These are phyloP conservation scores for Catocala fraxini DNA, from an alignment of 2,888 invertebrate genomes.

Conservation along the genomic window DNA sequence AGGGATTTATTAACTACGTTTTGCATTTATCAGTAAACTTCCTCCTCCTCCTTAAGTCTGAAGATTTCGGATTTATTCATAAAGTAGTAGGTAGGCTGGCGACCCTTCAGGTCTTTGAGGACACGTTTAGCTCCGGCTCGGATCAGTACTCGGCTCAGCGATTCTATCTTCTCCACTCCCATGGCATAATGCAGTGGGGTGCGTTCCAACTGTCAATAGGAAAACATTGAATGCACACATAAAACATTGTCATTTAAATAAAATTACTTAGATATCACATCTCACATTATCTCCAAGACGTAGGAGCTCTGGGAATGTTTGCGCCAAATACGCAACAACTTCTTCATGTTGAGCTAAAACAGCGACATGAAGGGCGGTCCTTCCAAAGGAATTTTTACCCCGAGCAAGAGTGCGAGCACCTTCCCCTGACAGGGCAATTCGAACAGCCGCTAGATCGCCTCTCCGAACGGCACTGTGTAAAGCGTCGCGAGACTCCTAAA, in stretches of 20 bases:
- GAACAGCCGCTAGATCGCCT: constrained; percentile 89
- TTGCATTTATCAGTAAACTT: constrained; percentile 79
- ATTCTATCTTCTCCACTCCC: constrained; percentile 95
- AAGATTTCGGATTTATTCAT: constrained; percentile 97
- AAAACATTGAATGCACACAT: background rate
- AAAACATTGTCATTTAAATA: no score
- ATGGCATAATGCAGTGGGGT: constrained; percentile 96
- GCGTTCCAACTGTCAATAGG: constrained; percentile 91
- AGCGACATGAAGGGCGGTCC: constrained; percentile 95
- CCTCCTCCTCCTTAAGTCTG: constrained; percentile 94
- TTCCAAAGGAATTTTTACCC: constrained; percentile 90
- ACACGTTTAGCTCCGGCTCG: constrained; percentile 94
- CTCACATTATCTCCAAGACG: constrained; percentile 95
- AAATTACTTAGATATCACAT: no score
- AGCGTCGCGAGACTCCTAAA: constrained; percentile 92
- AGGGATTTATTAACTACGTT: background rate
- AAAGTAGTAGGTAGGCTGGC: constrained; percentile 96
- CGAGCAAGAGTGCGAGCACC: constrained; percentile 74
- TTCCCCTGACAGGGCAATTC: constrained; percentile 86
- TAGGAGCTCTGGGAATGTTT: constrained; percentile 91
- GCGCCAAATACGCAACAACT: constrained; percentile 92
- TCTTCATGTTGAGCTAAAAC: constrained; percentile 94
- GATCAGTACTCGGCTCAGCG: constrained; percentile 93
- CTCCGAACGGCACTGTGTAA: constrained; percentile 91
- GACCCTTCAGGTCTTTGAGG: constrained; percentile 94